These are phyloP conservation scores for Eupithecia inturbata DNA, from an alignment of 2,888 invertebrate genomes.

Conservation along the genomic window DNA sequence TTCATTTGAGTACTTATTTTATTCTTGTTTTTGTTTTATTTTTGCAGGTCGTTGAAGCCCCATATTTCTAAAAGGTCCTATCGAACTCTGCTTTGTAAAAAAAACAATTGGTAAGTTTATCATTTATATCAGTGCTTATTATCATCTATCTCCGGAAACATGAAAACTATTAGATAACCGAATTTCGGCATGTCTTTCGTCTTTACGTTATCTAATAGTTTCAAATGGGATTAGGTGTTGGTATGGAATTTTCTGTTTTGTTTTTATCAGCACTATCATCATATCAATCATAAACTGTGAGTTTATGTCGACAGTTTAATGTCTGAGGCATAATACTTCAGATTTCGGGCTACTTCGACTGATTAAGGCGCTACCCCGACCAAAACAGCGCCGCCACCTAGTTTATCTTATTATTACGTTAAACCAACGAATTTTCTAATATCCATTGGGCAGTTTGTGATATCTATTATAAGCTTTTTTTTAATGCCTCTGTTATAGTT, in stretches of 20 bases:
- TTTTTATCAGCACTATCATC: constrained; percentile 26
- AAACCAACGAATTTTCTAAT: too few species aligned
- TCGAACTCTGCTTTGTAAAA: too few species aligned
- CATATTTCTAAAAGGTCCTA: too few species aligned
- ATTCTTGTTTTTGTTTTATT: too few species aligned
- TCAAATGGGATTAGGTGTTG: constrained; percentile 15
- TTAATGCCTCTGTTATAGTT: too few species aligned
- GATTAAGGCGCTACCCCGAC: too few species aligned
- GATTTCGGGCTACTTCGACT: constrained; percentile 6
- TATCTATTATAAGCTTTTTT: too few species aligned
- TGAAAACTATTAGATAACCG: constrained; percentile 7
- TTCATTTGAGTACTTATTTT: too few species aligned
- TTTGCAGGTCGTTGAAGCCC: too few species aligned
- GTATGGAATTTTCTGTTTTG: constrained; percentile 26
- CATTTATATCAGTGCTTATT: neutral
- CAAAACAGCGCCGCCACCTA: too few species aligned
- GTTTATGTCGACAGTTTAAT: constrained; percentile 22
- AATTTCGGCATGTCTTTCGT: constrained; percentile 8
- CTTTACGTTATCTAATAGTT: constrained; percentile 26
- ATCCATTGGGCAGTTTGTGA: too few species aligned
- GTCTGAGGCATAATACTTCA: constrained; percentile 9
- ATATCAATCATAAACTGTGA: constrained; percentile 28
- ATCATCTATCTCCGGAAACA: neutral
- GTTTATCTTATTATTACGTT: too few species aligned
- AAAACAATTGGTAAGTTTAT: neutral